Evolutionary conservation across 2,113 vertebrate genomes (phyloP), one percentile per base, ranked within the genome.

Genomic region (Odontophorus gujanensis): DNA sequence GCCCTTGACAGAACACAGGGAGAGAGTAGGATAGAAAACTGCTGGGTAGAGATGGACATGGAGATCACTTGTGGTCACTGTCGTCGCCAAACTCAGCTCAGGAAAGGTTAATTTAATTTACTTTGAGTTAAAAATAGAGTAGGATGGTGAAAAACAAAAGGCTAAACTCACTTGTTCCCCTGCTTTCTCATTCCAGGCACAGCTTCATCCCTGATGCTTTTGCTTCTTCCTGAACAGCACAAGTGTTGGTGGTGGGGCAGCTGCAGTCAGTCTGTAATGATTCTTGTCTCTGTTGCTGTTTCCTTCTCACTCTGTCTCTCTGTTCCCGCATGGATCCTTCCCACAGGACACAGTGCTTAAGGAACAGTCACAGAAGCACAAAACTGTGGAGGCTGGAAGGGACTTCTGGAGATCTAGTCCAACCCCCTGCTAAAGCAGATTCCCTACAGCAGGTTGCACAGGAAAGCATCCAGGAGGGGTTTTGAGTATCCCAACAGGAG

Each of bases 11-110:
- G 19, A 22, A 7, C 21, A 55, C 2, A 6, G 2, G 4, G 3
- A 66, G 61, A 69, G 57, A 50, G 22, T 34, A 73, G 40, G 13
- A 20, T 42, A 4, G 19, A 12, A 63, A 36, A 28, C 20, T 74
- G 1, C 0, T 30, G 11, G 24, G 9, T 36, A 50, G 13, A 58
- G n/a, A 13, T 38, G 21, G 58, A 28, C 26, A 38, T 16, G 17
- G 13, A 77, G 15, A 25, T 76, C n/a, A 30, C 18, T n/a, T 62
- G 22, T 15, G 0, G 0, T 9, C n/a, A 38, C 25, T 73, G 13
- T 51, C 14, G 42, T 8, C 32, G 24, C 40, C 21, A 26, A 21
- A 21, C 6, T 32, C 0, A 1, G n/a, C 22, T 36, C 34, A 34
- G 16, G 7, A 18, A 21, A 8, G 72, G 42, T 42, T 53, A 22